phyloP scores from a whole-genome alignment of 2,888 invertebrate genomes.

The Cheilosia pagana region DNA sequence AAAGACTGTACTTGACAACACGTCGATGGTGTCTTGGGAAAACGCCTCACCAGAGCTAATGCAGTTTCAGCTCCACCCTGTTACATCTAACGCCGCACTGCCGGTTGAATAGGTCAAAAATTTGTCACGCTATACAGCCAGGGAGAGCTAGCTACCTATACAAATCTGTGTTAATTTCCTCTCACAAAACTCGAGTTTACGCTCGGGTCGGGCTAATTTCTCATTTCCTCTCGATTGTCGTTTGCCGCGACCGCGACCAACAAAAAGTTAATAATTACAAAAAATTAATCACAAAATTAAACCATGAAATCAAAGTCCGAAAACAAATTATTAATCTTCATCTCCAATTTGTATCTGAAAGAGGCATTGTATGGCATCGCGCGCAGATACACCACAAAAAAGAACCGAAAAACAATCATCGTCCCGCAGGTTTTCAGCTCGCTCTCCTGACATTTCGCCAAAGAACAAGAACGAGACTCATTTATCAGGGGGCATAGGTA shows the following conservation, averaged over 20 bases:
- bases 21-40: no score
- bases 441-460: constrained; percentile 58
- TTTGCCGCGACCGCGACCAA: neutral
- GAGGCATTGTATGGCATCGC: constrained; percentile 31
- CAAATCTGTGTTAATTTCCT: constrained; percentile 35
- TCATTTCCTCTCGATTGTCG: constrained; percentile 36
- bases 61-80: no score
- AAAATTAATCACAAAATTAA: constrained; percentile 74
- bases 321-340: constrained; percentile 75
- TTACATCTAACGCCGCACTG: neutral
- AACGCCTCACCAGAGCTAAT: no score
- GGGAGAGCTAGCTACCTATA: constrained; percentile 26
- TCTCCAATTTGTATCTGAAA: constrained; percentile 53
- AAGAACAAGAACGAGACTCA: constrained; percentile 61
- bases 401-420: constrained; percentile 63
- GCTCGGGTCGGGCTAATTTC: constrained; percentile 33
- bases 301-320: constrained; percentile 73
- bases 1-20: no score
- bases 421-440: neutral
- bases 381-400: constrained; percentile 62
- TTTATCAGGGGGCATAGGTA: constrained; percentile 65
- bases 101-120: constrained; percentile 56
- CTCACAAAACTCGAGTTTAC: constrained; percentile 1
- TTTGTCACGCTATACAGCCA: constrained; percentile 67
- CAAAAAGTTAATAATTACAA: constrained; percentile 67